A percentile compares a stretch with the other conserved stretches of the same genome.
Conservation (phyloP, 2,113 vertebrate species). For the Callaeas wilsoni region DNA sequence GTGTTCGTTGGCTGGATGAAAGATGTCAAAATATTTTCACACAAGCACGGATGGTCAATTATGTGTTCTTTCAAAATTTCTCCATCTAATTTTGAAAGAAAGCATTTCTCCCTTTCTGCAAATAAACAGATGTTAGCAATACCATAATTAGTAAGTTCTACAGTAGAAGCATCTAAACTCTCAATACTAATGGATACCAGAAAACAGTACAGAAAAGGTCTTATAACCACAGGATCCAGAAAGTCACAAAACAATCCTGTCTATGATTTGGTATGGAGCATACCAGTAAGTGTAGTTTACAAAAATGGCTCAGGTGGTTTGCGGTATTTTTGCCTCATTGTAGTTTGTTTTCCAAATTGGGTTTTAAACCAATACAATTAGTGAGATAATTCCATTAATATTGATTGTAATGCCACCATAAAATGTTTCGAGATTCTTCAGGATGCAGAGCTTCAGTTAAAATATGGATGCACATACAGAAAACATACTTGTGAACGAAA, state of each 20-base stretch:
- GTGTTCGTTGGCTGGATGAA: not conserved
- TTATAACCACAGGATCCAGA: not conserved
- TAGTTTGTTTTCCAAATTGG: not conserved
- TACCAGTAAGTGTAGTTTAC: not conserved
- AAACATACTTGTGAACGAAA: not conserved
- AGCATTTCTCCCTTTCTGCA: not conserved
- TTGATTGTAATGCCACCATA: not conserved
- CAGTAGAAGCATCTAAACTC: not conserved
- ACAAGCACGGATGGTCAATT: not conserved
- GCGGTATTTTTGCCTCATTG: rapidly evolving
- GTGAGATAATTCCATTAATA: not conserved
- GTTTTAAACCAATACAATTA: not conserved
- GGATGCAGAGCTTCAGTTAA: not conserved
- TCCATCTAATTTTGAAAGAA: not conserved
- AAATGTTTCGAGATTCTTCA: not conserved
- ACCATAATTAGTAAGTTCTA: not conserved
- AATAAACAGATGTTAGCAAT: not conserved
- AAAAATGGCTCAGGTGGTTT: not conserved
- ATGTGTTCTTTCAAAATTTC: not conserved
- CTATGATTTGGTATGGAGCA: not conserved
- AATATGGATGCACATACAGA: rapidly evolving
- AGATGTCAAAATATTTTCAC: not conserved
- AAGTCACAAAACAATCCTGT: not conserved
- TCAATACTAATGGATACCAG: not conserved
- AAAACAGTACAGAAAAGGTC: not conserved